Base-by-base conservation (phyloP, 2,113 vertebrate species). In the Casuarius casuarius region DNA sequence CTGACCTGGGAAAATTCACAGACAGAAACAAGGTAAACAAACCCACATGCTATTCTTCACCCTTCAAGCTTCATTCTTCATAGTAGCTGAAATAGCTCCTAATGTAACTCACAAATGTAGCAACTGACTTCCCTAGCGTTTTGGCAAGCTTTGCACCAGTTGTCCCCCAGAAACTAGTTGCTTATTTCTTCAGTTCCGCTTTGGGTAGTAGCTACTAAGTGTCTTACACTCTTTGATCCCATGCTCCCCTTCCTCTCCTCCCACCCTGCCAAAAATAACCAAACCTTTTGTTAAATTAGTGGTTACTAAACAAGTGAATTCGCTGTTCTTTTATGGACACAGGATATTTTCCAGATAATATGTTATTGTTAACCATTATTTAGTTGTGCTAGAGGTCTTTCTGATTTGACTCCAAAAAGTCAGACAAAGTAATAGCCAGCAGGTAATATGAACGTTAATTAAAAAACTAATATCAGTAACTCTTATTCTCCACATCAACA, bases 391-490 rank as follows among this genome's bases (percentile, higher is more conserved):
- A 59, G 22, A 92, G 26, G 29, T 77, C 44, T 80, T 95, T 88
- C 49, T 65, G 7, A 73, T 89, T 86, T 86, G 77, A 59, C 40
- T 84, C 16, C 31, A 74, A 61, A 80, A 96, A 89, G 73, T 87
- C 33, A 87, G 72, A 71, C 0, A 22, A 86, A 90, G 83, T 61
- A 81, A 67, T 46, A 89, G 51, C 46, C 68, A 89, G 68, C 26
- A 90, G 89, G 72, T 71, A 90, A 92, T 87, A 59, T 1, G 56
- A 74, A 71, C 65, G 51, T 92, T 94, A 95, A 96, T 94, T 96
- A 86, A 90, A 96, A 94, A 96, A 54, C 26, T 88, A 88, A 77
- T 94, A 96, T 59, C 35, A 59, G 35, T 81, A 89, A 38, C 18
- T 81, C n/a, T 84, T 51, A 59, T 84, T 87, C 51, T 94, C n/a